Evolutionary conservation across 2,113 vertebrate genomes (phyloP), one percentile per base, ranked within the genome.

Genomic region (Gasterosteus aculeatus): DNA sequence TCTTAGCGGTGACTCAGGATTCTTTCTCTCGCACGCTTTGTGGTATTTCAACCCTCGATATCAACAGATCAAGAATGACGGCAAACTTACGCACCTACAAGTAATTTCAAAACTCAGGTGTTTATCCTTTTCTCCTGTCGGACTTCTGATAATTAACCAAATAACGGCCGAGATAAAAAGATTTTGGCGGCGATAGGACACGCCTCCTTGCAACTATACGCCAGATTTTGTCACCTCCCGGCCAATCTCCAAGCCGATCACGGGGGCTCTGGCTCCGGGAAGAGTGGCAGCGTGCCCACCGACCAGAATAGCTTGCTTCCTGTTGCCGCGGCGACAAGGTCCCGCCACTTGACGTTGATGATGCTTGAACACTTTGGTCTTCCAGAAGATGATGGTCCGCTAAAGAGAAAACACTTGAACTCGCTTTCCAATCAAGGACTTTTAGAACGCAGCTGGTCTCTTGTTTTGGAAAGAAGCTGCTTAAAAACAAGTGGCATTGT

Each of bases 221-320:
- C 74, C 65, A 85, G 71, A 22, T 80, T 68, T 53, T 29, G 35
- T 53, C 56, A 38, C 0, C 11, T 82, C 53, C 39, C 33, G 79
- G 73, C 54, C 69, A 31, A 47, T 76, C 68, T 79, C 71, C 53
- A 59, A 77, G 62, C 47, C 60, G 7, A 33, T 63, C 70, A 60
- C 63, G 39, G 70, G 22, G 75, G 79, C 76, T 53, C 54, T 10
- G 61, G 77, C 78, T 82, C 72, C 81, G 73, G 71, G 58, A 84
- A 63, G 77, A 71, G 77, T 87, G 90, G 88, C 87, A 86, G 54
- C 51, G 60, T 77, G 85, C 83, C 89, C 81, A 51, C 7, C 0
- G 82, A 91, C 91, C 75, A 90, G 93, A 94, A 94, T 94, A 94
- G 88, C 92, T 92, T 86, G 87, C 68, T 80, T 87, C 87, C 81